These are phyloP conservation scores for Rhynchophorus ferrugineus DNA, from an alignment of 1,140 invertebrate genomes.

Conservation along the genomic window DNA sequence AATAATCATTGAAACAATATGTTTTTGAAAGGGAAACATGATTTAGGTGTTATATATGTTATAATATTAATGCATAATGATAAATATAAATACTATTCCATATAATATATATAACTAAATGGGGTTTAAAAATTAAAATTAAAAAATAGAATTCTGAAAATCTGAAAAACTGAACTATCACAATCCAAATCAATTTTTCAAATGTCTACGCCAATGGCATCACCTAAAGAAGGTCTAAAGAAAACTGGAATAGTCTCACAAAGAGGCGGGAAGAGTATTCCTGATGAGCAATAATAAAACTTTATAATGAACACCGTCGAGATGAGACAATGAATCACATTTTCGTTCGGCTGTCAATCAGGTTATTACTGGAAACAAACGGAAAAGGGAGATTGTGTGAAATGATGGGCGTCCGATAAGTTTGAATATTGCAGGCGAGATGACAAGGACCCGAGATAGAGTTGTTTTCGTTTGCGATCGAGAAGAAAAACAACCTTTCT, in stretches of 20 bases:
- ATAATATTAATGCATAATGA: too few species aligned
- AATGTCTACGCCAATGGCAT: not conserved
- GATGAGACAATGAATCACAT: slow-evolving; percentile 13
- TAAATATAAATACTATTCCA: too few species aligned
- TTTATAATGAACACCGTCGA: slow-evolving; percentile 10
- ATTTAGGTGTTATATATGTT: too few species aligned
- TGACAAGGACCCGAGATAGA: not conserved
- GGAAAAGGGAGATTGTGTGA: not conserved
- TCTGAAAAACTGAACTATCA: too few species aligned
- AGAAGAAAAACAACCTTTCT: too few species aligned
- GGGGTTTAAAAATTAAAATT: too few species aligned
- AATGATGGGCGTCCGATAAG: slow-evolving; percentile 3
- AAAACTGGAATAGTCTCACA: not conserved
- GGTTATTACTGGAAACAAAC: slow-evolving; percentile 10
- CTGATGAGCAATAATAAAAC: slow-evolving; percentile 5
- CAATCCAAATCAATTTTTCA: too few species aligned
- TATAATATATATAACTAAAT: too few species aligned
- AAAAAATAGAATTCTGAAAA: too few species aligned
- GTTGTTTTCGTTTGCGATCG: not conserved
- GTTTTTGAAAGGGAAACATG: too few species aligned
- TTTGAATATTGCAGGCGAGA: slow-evolving; percentile 2
- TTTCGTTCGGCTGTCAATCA: slow-evolving; percentile 12
- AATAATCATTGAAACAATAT: too few species aligned
- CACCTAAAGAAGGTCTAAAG: not conserved
- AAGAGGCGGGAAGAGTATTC: not conserved